Evolutionary conservation across 2,797 vertebrate species (phyloP).

Genomic region (Rhincodon typus): DNA sequence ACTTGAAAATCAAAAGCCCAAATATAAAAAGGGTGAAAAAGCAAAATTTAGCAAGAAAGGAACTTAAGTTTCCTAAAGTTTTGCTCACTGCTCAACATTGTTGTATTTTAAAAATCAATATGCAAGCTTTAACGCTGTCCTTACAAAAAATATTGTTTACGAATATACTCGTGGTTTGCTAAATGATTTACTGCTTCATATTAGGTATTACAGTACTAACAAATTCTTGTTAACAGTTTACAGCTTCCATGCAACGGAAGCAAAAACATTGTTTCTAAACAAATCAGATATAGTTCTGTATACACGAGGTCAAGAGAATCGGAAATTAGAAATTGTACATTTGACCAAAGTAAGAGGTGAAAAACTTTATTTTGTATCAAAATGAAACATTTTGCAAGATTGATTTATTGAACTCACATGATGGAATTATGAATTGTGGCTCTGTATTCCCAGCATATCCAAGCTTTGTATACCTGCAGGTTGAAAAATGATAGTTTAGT

Average conservation of each 20-base stretch:
- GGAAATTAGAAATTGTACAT: not conserved
- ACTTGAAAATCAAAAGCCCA: not conserved
- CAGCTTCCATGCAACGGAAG: not conserved
- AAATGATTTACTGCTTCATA: not conserved
- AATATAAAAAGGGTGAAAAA: not conserved
- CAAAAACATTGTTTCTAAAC: not conserved
- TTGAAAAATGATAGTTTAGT: slow-evolving; percentile 42
- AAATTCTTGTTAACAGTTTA: not conserved
- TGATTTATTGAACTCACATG: slow-evolving; percentile 72
- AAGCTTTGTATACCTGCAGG: slow-evolving; percentile 87
- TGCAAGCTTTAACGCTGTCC: not conserved
- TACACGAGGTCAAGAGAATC: not conserved
- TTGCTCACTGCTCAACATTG: not conserved
- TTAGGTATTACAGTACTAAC: not conserved
- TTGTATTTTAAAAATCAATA: not conserved
- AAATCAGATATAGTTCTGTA: not conserved
- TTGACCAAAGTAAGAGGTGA: not conserved
- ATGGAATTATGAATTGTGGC: slow-evolving; percentile 96
- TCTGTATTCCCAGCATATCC: slow-evolving; percentile 97
- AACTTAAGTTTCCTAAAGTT: not conserved
- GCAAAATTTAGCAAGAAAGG: not conserved
- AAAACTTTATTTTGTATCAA: not conserved
- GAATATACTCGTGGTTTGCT: not conserved
- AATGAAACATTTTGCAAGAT: not conserved
- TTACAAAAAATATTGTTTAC: not conserved